Evolutionary conservation across 2,888 invertebrate genomes (phyloP).

Genomic region (Yponomeuta sedellus): DNA sequence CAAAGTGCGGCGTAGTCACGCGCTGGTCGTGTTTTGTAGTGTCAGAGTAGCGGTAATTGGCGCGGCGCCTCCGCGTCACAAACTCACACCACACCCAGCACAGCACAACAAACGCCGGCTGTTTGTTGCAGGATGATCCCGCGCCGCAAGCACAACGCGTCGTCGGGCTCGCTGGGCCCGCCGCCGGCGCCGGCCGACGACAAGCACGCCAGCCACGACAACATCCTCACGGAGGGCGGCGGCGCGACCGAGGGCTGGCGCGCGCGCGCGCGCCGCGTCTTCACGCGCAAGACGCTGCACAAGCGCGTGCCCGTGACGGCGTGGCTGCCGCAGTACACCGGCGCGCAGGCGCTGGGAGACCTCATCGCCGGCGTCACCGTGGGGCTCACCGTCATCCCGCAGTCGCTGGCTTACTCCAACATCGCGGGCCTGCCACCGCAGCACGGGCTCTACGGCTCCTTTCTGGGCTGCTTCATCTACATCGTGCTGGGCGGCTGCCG

Average conservation of each 20-base stretch:
- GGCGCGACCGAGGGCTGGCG: conserved; percentile 50
- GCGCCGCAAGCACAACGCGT: conserved; percentile 66
- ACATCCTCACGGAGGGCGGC: conserved; percentile 62
- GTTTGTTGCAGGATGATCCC: conserved; percentile 59
- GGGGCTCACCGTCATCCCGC: conserved; percentile 95
- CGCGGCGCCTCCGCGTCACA: too few relatives aligned
- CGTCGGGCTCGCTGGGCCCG: conserved; percentile 54
- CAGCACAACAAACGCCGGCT: too few relatives aligned
- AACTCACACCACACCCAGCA: too few relatives aligned
- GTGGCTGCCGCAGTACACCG: conserved; percentile 88
- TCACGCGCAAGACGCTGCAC: conserved; percentile 82
- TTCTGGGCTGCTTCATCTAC: conserved; percentile 93
- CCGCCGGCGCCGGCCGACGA: conserved; percentile 56
- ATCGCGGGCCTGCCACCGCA: conserved; percentile 87
- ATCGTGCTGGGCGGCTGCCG: conserved; percentile 93
- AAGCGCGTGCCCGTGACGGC: conserved; percentile 83
- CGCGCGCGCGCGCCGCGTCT: conserved; percentile 64
- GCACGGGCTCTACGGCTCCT: conserved; percentile 96
- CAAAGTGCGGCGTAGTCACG: background rate
- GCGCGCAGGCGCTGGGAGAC: conserved; percentile 86
- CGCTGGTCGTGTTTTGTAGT: too few relatives aligned
- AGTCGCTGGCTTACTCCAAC: conserved; percentile 88
- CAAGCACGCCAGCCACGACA: conserved; percentile 71
- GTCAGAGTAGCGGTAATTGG: too few relatives aligned
- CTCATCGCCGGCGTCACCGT: conserved; percentile 94